Percentiles rank a stretch among this genome's conserved stretches.
Evolutionary conservation across 2,113 vertebrate species (phyloP).

Genomic region (Oryzias melastigma): DNA sequence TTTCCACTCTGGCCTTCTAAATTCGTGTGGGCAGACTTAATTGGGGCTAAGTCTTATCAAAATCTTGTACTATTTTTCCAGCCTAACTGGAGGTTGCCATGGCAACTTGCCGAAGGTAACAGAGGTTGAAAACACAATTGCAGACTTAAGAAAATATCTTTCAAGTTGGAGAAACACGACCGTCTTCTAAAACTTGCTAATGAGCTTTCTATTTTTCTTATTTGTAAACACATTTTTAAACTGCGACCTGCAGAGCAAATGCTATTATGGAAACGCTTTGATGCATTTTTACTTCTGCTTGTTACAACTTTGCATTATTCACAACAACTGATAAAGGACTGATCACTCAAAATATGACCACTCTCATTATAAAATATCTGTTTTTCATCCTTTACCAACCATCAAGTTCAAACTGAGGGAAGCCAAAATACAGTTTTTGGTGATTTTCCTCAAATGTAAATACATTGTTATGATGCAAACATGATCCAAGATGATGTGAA

Average conservation of each 20-base stretch:
- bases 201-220: constrained; percentile 34
- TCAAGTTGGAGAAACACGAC: constrained; percentile 20
- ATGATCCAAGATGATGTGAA: too few species aligned
- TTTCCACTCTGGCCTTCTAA: constrained; percentile 57
- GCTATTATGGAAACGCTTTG: too few species aligned
- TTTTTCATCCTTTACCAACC: too few species aligned
- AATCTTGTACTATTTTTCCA: constrained; percentile 57
- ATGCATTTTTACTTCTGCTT: too few species aligned
- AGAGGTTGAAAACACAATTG: constrained; percentile 50
- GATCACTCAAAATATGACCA: too few species aligned
- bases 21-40: constrained; percentile 63
- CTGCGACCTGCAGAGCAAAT: background rate
- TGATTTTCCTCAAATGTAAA: too few species aligned
- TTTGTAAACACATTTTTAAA: constrained; percentile 29
- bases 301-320: too few species aligned
- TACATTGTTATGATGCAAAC: too few species aligned
- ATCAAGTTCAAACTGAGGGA: too few species aligned
- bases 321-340: too few species aligned
- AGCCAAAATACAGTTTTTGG: too few species aligned
- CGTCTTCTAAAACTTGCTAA: constrained; percentile 38
- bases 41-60: constrained; percentile 70
- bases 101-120: constrained; percentile 44
- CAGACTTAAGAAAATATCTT: constrained; percentile 41
- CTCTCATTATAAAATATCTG: too few species aligned
- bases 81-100: constrained; percentile 63